phyloP scores from a whole-genome alignment of 64 coral and sea anemone species.

The Dendronephthya gigantea region DNA sequence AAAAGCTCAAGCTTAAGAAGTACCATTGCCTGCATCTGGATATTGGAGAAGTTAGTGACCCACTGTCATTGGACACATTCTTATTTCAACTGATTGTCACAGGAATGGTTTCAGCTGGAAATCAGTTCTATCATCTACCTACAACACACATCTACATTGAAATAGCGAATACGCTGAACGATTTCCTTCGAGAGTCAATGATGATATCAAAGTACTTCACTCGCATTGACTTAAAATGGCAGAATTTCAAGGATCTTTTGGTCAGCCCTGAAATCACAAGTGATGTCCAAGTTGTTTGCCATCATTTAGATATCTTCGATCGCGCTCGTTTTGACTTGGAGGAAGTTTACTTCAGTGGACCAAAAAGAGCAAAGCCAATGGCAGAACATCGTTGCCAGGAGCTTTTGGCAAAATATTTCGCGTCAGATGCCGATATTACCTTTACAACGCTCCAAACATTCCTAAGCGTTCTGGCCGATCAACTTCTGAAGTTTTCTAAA shows the following conservation, averaged over 20 bases:
- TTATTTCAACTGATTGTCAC: constrained; percentile 47
- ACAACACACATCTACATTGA: constrained; percentile 32
- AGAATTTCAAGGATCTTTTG: constrained; percentile 23
- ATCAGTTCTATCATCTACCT: constrained; percentile 33
- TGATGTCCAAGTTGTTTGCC: constrained; percentile 28
- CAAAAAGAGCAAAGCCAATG: background rate
- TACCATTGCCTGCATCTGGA: constrained; percentile 66
- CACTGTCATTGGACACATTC: constrained; percentile 31
- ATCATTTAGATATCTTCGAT: background rate
- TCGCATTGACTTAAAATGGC: constrained; percentile 26
- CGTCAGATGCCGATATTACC: background rate
- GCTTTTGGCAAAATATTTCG: background rate
- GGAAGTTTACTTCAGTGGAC: background rate
- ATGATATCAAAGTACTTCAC: constrained; percentile 46
- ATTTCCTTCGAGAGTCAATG: constrained; percentile 39
- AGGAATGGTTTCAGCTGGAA: constrained; percentile 44
- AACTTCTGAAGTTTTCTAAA: background rate
- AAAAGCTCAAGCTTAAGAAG: constrained; percentile 12
- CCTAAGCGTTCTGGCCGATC: background rate
- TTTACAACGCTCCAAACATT: background rate
- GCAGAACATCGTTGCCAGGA: background rate
- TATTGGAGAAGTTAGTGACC: constrained; percentile 35
- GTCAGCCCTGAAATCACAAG: constrained; percentile 43
- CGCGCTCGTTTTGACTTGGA: background rate
- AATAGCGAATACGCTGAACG: constrained; percentile 44